phyloP scores from a whole-genome alignment of 2,797 vertebrate species.

The Lacerta viridis region DNA sequence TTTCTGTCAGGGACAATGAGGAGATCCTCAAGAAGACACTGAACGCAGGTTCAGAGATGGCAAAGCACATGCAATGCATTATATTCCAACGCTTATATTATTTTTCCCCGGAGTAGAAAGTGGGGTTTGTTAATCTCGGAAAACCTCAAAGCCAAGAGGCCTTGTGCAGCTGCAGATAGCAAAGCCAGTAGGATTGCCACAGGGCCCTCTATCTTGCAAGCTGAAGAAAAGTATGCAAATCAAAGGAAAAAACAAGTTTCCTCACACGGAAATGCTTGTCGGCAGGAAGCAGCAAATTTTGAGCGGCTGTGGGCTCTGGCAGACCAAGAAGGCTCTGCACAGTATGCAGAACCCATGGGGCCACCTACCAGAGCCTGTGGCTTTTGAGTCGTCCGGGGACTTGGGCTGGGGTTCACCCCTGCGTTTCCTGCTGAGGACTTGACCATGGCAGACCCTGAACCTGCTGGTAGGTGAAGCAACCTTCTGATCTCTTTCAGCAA shows the following conservation, averaged over 20 bases:
- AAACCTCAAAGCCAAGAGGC: fast-evolving
- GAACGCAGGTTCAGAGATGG: not conserved
- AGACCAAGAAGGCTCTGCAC: not conserved
- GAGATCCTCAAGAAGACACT: not conserved
- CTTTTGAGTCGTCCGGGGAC: not conserved
- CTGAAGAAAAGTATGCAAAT: conserved; percentile 57
- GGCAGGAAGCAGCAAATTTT: conserved; percentile 55
- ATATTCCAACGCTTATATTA: not conserved
- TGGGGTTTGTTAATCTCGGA: fast-evolving
- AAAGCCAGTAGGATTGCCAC: not conserved
- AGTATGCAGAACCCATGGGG: not conserved
- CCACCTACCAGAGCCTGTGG: not conserved
- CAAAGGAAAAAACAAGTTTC: not conserved
- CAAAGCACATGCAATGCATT: not conserved
- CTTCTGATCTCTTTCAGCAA: fast-evolving
- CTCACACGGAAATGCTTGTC: conserved; percentile 37
- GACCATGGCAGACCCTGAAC: conserved; percentile 52
- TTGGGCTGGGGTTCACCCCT: not conserved
- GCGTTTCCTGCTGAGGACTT: not conserved
- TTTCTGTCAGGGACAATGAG: not conserved
- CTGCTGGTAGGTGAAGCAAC: conserved; percentile 36
- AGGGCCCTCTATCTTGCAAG: not conserved
- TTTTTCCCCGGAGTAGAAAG: not conserved
- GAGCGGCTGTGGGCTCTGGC: not conserved
- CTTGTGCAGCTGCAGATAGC: fast-evolving